These are phyloP conservation scores for Hepsetus odoe DNA, from an alignment of 2,113 vertebrate genomes.

Conservation along the genomic window DNA sequence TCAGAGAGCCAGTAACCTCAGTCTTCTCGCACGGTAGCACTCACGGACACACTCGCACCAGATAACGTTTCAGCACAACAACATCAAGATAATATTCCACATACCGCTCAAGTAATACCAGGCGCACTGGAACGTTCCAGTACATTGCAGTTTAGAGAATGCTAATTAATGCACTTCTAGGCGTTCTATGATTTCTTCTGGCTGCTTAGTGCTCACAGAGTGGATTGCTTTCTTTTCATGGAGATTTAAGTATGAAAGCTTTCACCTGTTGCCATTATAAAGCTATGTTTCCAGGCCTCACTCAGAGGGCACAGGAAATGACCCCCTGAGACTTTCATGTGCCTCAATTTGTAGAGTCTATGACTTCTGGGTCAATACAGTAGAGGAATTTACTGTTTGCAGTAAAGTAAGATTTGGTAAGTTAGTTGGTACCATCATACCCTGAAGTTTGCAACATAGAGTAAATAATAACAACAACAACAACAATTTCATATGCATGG, in stretches of 20 bases:
- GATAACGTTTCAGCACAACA: conserved; percentile 47
- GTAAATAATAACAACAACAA: neutral
- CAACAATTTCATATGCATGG: neutral
- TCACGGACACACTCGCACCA: conserved; percentile 32
- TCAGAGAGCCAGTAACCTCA: conserved; percentile 45
- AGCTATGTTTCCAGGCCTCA: conserved; percentile 20
- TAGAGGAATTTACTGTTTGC: conserved; percentile 7
- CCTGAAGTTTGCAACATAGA: too few species aligned
- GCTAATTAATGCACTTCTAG: conserved; percentile 17
- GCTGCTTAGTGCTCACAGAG: conserved; percentile 2
- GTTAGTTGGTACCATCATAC: neutral
- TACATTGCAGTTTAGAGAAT: conserved; percentile 20
- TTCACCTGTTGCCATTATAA: conserved; percentile 34
- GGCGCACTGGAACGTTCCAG: conserved; percentile 18
- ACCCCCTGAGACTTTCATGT: conserved; percentile 42
- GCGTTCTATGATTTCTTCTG: conserved; percentile 10
- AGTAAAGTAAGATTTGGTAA: neutral
- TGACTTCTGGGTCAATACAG: conserved; percentile 1
- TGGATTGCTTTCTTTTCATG: conserved; percentile 36
- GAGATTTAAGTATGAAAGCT: conserved; percentile 39
- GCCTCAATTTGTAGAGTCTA: conserved; percentile 9
- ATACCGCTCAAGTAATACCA: conserved; percentile 42
- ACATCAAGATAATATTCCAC: conserved; percentile 45
- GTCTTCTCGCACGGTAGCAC: conserved; percentile 42
- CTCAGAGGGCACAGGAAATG: conserved; percentile 46